A percentile compares a stretch with the other conserved stretches of the same genome.
phyloP scores from a whole-genome alignment of 2,888 invertebrate genomes.

The Uloborus plumipes region DNA sequence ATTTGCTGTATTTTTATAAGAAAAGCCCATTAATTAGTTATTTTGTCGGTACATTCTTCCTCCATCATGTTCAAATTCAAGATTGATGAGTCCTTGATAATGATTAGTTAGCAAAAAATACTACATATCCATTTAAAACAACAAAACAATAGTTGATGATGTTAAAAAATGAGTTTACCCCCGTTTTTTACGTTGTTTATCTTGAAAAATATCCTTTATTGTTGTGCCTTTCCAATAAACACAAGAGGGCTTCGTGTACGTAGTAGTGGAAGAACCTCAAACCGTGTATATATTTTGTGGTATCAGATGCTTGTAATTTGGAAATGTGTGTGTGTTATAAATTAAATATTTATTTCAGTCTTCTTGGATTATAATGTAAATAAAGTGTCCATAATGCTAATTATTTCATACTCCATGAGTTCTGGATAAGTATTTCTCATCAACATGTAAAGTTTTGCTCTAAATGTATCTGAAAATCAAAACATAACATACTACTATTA shows the following conservation, averaged over 20 bases:
- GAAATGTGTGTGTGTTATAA: no score
- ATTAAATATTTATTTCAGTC: not conserved
- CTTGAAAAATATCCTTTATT: no score
- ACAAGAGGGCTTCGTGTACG: conserved; percentile 26
- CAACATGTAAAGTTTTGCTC: conserved; percentile 12
- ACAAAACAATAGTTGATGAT: no score
- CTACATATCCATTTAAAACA: no score
- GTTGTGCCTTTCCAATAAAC: not conserved
- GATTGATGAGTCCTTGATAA: no score
- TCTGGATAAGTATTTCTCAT: conserved; percentile 10
- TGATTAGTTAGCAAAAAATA: no score
- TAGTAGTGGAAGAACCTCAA: conserved; percentile 41
- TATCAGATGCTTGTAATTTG: conserved; percentile 11
- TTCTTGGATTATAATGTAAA: not conserved
- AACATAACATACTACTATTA: conserved; percentile 14
- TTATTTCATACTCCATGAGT: conserved; percentile 19
- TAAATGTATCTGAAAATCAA: conserved; percentile 37
- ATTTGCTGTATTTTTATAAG: no score
- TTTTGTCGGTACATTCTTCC: no score
- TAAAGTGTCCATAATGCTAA: not conserved
- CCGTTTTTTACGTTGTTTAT: no score
- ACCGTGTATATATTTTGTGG: conserved; percentile 24
- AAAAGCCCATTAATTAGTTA: no score
- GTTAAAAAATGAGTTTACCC: no score
- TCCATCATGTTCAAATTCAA: no score